These are phyloP conservation scores for Zaprionus lachaisei DNA, from an alignment of 1,140 invertebrate species.

Conservation along the genomic window DNA sequence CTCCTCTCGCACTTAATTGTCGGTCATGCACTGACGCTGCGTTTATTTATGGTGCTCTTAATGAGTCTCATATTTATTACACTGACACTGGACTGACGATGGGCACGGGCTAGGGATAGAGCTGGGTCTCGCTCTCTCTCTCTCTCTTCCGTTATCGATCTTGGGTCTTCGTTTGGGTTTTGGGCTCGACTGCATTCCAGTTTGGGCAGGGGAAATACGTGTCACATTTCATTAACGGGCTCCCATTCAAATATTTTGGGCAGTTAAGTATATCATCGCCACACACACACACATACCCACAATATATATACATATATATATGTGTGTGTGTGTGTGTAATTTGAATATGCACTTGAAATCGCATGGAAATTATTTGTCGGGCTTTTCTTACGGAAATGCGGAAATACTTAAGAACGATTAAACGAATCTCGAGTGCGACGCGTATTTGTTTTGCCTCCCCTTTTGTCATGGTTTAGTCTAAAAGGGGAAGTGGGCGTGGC, in stretches of 20 bases:
- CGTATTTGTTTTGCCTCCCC: conserved; percentile 56
- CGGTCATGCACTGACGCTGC: conserved; percentile 79
- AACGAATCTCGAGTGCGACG: conserved; percentile 39
- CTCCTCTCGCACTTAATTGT: conserved; percentile 66
- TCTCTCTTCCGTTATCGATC: not conserved
- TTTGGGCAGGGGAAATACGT: conserved; percentile 77
- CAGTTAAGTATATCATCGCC: conserved; percentile 56
- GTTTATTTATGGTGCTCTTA: conserved; percentile 83
- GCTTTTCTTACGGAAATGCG: conserved; percentile 60
- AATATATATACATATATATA: not conserved
- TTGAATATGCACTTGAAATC: conserved; percentile 81
- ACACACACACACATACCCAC: not conserved
- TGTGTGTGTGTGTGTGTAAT: conserved; percentile 56
- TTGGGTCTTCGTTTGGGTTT: conserved; percentile 6
- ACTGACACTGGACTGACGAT: conserved; percentile 57
- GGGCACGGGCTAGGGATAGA: conserved; percentile 52
- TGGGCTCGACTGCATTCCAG: conserved; percentile 32
- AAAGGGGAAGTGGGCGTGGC: conserved; percentile 49
- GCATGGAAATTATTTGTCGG: conserved; percentile 77
- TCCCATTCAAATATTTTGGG: conserved; percentile 55
- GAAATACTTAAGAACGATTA: conserved; percentile 66
- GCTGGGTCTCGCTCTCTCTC: not conserved
- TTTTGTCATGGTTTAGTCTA: conserved; percentile 50
- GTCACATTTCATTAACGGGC: conserved; percentile 79
- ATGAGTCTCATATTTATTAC: conserved; percentile 83